Percentiles rank a stretch among this genome's conserved stretches.
Conservation (phyloP, 92 coral and sea anemone genomes). For the Porites rus region DNA sequence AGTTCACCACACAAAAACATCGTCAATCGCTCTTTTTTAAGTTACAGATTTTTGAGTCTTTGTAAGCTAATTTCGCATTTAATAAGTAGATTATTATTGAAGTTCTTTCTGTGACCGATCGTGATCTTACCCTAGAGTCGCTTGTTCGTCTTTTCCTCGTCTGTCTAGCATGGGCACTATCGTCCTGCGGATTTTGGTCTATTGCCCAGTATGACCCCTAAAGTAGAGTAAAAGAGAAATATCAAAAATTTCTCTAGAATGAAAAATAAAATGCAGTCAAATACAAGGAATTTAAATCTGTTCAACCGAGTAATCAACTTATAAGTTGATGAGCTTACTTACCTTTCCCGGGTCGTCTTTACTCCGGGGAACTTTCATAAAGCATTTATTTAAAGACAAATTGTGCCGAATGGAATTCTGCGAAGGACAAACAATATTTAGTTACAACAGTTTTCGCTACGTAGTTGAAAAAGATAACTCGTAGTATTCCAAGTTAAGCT, state of each 20-base stretch:
- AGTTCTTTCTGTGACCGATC: neutral
- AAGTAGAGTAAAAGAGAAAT: neutral
- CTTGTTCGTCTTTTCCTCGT: constrained; percentile 91
- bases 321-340: neutral
- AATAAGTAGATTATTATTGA: neutral
- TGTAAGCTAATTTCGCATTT: neutral
- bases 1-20: neutral
- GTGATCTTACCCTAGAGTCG: constrained; percentile 86
- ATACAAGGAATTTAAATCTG: neutral
- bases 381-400: constrained; percentile 92
- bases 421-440: constrained; percentile 34
- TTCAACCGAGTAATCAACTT: neutral
- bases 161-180: constrained; percentile 77
- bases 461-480: constrained; percentile 23
- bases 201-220: constrained; percentile 99
- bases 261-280: neutral
- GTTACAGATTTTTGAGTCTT: neutral
- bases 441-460: constrained; percentile 11
- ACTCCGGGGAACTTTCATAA: constrained; percentile 97
- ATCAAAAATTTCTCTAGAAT: neutral
- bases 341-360: constrained; percentile 99
- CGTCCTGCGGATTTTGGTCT: constrained; percentile 97
- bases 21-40: neutral
- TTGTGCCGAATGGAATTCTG: constrained; percentile 98
- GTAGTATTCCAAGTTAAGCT: neutral